Evolutionary conservation across 2,113 vertebrate genomes (phyloP), one percentile per base, ranked within the genome.

Genomic region (Paraplagusia blochii): DNA sequence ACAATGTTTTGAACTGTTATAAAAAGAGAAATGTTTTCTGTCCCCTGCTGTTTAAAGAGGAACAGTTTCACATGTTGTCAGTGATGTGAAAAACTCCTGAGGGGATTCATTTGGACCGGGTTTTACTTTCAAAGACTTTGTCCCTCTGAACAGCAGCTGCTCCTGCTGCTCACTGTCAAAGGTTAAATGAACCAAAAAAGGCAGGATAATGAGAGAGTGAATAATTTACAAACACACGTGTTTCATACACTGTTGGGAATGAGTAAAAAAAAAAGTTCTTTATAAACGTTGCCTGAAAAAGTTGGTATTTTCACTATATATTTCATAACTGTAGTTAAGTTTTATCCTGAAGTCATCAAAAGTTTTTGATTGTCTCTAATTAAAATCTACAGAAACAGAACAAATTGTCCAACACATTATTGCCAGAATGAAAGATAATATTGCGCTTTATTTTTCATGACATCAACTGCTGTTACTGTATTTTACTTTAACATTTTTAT

Each of bases 131-230:
- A 40, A 40, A 13, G 13, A 13, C 2, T 43, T n/a, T 14, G 1
- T 13, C 42, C 4, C 3, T 47, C 45, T 47, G 45, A 33, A 33
- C 22, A 14, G 14, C 47, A 22, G 19, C 14, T 9, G 65, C 42
- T 57, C 22, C 46, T 57, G 46, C 44, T 64, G 22, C 12, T 19
- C 9, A 14, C 14, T 16, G 51, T 48, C 50, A 54, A 44, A 44
- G 50, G 44, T 60, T 57, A 60, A 55, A 43, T 17, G 36, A 8
- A 22, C 11, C 16, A 53, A 54, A 29, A 44, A 36, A 54, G 54
- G 63, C 18, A 49, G 63, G 48, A 69, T 77, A 36, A 74, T 51
- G n/a, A 12, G 40, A 45, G 47, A 12, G 16, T 82, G 34, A 77
- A 83, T 77, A 53, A 40, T 40, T 40, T 40, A 40, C 38, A 40